Evolutionary conservation across 1,140 invertebrate species (phyloP).

Genomic region (Protaetia brevitarsis): DNA sequence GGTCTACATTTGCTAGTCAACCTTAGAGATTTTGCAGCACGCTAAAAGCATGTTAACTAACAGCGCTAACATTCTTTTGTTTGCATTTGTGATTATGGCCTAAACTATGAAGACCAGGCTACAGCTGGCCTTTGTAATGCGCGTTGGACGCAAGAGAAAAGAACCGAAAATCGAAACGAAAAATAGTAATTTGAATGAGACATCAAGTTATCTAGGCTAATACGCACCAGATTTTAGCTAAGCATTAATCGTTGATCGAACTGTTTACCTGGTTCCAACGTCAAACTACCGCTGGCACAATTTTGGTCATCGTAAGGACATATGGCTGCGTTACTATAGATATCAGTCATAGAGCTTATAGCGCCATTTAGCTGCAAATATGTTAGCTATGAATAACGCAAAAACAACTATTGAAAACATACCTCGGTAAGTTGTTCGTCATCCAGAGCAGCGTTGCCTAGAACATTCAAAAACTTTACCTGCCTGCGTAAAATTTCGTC

Average conservation of each 20-base stretch:
- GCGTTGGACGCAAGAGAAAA: not conserved
- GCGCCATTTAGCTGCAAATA: slow-evolving; percentile 32
- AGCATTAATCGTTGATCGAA: too few species aligned
- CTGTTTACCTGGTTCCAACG: slow-evolving; percentile 40
- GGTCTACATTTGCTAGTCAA: too few species aligned
- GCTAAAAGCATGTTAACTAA: too few species aligned
- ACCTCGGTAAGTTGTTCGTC: slow-evolving; percentile 30
- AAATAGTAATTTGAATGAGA: not conserved
- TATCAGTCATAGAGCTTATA: slow-evolving; percentile 46
- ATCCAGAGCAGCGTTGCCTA: slow-evolving; percentile 36
- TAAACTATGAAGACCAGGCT: too few species aligned
- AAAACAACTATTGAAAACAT: not conserved
- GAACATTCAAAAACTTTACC: slow-evolving; percentile 31
- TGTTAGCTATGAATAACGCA: not conserved
- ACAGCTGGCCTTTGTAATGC: too few species aligned
- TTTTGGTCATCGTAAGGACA: slow-evolving; percentile 43
- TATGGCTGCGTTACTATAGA: slow-evolving; percentile 49
- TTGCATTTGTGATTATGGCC: too few species aligned
- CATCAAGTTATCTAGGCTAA: not conserved
- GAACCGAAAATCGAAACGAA: not conserved
- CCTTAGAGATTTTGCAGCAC: too few species aligned
- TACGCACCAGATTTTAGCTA: too few species aligned
- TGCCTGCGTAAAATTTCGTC: slow-evolving; percentile 33
- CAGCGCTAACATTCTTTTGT: too few species aligned
- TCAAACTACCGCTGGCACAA: slow-evolving; percentile 42